These are phyloP conservation scores for Luperina testacea DNA, from an alignment of 2,888 invertebrate species.

Conservation along the genomic window DNA sequence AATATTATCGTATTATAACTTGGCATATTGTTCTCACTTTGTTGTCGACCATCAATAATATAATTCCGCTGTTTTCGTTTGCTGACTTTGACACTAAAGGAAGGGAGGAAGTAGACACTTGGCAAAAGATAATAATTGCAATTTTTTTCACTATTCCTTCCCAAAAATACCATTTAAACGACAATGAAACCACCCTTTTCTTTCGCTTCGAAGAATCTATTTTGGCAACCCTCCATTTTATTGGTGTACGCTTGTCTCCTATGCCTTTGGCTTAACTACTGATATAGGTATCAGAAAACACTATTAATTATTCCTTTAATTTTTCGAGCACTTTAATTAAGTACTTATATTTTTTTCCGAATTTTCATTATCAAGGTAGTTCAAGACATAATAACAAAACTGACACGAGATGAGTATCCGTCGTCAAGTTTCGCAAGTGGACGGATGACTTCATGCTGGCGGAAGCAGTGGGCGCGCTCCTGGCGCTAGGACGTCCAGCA, in stretches of 20 bases:
- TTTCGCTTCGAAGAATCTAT: not conserved
- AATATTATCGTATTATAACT: slow-evolving; percentile 16
- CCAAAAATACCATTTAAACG: not conserved
- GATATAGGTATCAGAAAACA: not conserved
- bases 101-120: not conserved
- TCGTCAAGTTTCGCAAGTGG: slow-evolving; percentile 65
- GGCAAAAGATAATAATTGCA: not conserved
- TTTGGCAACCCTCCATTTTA: not conserved
- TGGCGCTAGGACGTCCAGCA: slow-evolving; percentile 61
- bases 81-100: not conserved
- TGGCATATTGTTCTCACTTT: slow-evolving; percentile 6
- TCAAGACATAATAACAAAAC: slow-evolving; percentile 22
- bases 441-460: slow-evolving; percentile 68
- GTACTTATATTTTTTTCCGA: not conserved
- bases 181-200: not conserved
- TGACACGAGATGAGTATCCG: slow-evolving; percentile 43
- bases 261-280: not conserved
- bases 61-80: not conserved
- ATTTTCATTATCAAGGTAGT: not conserved
- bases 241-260: not conserved
- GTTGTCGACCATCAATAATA: not conserved
- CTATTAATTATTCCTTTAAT: too few relatives aligned
- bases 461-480: slow-evolving; percentile 70
- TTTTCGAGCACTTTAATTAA: not conserved
- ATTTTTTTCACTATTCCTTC: not conserved